Evolutionary conservation across 2,113 vertebrate species (phyloP).

Genomic region (Strix aluco): DNA sequence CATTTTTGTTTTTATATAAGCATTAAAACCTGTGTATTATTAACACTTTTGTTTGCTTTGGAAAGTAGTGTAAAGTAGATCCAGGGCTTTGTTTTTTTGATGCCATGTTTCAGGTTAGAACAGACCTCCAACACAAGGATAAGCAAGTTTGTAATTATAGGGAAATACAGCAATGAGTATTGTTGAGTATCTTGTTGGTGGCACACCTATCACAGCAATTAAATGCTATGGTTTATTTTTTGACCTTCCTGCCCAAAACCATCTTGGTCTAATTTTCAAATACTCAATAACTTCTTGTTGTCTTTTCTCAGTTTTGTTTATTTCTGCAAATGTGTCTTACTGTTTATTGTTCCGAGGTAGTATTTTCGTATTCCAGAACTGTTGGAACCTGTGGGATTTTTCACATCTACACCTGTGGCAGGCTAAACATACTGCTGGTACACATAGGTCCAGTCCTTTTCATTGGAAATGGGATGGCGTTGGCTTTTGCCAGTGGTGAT

Average conservation of each 20-base stretch:
- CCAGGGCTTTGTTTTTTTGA: neutral
- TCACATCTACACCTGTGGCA: neutral
- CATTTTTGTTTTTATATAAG: neutral
- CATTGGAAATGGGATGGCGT: fast-evolving
- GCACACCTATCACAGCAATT: neutral
- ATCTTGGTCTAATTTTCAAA: neutral
- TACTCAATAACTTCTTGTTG: fast-evolving
- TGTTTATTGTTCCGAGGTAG: neutral
- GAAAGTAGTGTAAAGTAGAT: neutral
- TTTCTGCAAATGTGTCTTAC: neutral
- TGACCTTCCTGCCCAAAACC: neutral
- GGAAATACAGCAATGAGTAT: neutral
- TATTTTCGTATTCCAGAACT: no score
- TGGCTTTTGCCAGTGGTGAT: neutral
- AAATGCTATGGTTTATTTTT: neutral
- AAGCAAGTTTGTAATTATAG: neutral
- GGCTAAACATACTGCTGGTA: neutral
- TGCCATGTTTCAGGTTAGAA: neutral
- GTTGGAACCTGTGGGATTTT: neutral
- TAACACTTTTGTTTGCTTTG: neutral
- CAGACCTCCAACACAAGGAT: neutral
- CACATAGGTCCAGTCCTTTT: fast-evolving
- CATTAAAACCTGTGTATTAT: neutral
- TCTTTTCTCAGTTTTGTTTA: neutral
- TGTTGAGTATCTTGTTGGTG: fast-evolving